A percentile compares a stretch with the other conserved stretches of the same genome.
phyloP scores from a whole-genome alignment of 2,797 vertebrate species.

The Thaleichthys pacificus region DNA sequence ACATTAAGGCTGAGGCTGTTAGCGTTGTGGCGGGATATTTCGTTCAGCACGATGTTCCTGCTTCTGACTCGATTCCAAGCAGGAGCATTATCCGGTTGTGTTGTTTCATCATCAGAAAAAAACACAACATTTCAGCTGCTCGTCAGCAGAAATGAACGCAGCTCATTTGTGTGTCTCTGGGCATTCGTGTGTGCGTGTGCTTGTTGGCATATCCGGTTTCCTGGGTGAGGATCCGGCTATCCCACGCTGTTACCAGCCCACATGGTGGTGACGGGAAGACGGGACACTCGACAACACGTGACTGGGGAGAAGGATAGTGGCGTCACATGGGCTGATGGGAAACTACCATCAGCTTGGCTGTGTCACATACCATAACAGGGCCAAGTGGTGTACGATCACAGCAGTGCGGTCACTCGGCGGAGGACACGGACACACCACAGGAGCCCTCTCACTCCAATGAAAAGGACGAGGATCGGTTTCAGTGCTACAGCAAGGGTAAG shows the following conservation, averaged over 20 bases:
- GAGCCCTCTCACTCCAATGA: slow-evolving; percentile 11
- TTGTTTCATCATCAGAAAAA: background rate
- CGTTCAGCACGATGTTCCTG: background rate
- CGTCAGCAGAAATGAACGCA: background rate
- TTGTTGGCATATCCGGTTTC: slow-evolving; percentile 41
- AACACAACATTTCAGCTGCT: background rate
- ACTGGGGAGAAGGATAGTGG: slow-evolving; percentile 10
- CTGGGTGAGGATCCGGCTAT: slow-evolving; percentile 31
- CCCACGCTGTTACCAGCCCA: slow-evolving; percentile 26
- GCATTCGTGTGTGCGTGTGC: background rate
- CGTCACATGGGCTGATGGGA: slow-evolving; percentile 36
- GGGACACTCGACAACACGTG: slow-evolving; percentile 5
- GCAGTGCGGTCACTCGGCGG: background rate
- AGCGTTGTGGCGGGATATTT: background rate
- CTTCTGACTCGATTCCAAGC: slow-evolving; percentile 1
- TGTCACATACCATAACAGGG: slow-evolving; percentile 30
- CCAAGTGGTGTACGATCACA: slow-evolving; percentile 11
- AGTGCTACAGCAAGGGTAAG: slow-evolving; percentile 18
- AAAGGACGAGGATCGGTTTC: slow-evolving; percentile 24
- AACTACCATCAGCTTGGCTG: background rate
- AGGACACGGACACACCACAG: background rate
- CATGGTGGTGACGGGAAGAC: slow-evolving; percentile 39
- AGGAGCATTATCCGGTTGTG: slow-evolving; percentile 3
- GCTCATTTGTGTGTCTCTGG: background rate
- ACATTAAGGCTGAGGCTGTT: background rate